Evolutionary conservation across 2,797 vertebrate genomes (phyloP), one percentile per base, ranked within the genome.

Genomic region (Chromobotia macracanthus): DNA sequence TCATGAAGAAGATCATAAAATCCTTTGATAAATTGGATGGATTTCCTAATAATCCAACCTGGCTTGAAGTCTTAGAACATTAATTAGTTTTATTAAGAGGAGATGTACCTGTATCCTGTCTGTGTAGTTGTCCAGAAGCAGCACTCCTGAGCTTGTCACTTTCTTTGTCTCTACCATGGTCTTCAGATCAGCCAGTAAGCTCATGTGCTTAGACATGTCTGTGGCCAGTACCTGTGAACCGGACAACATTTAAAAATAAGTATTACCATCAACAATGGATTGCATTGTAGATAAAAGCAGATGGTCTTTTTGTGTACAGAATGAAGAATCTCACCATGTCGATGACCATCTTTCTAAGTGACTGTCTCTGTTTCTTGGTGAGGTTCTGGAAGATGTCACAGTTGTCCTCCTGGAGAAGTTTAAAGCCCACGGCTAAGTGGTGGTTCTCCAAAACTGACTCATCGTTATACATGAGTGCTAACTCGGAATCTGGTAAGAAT

Each of bases 121-220:
- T 0, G 97, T 99, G 88, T 99, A 99, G 87, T 99, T 99, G 90
- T 99, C 97, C 82, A 99, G 90, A 68, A 98, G 95, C 55, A 99
- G 94, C 46, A 99, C 97, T n/a, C 97, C 97, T 0, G 97, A 99
- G 72, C 97, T 99, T 0, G 97, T 98, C 84, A 99, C 97, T 88
- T 99, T 99, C 92, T 99, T 99, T 0, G 97, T 99, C 88, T 99
- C 97, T 78, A 99, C 97, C 97, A 99, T 99, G 0, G 97, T 99
- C 93, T 99, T 99, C 87, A 99, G 93, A 88, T 99, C 97, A 15
- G 97, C 97, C 83, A 99, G 85, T 69, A 99, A 92, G 72, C 95
- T 98, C 97, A 99, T 99, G 78, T 99, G 97, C 91, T 99, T 99
- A 83, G 97, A 98, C 97, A 99, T 99, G 89, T 99, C 97, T 0